These are phyloP conservation scores for Mastigias papua DNA, from an alignment of 30 jellyfish, hydroid and myxozoan species.

Conservation along the genomic window DNA sequence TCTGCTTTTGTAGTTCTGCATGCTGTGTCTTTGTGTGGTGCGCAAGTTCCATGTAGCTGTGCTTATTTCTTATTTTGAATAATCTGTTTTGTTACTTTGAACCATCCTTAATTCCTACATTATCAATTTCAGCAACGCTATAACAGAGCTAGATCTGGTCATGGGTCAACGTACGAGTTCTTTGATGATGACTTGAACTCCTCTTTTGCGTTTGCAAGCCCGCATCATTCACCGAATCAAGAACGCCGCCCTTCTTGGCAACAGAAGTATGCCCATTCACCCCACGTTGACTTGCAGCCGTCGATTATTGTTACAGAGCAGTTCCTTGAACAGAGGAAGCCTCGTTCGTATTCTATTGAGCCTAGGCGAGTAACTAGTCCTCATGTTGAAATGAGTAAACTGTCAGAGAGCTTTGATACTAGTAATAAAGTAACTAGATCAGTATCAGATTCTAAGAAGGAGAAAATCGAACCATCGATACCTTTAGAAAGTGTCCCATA, in stretches of 20 bases:
- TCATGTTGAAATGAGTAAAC: constrained; percentile 27
- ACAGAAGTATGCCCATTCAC: constrained; percentile 12
- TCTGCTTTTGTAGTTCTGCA: too few relatives aligned
- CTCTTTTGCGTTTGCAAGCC: constrained; percentile 44
- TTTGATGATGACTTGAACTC: constrained; percentile 80
- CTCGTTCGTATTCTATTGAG: constrained; percentile 70
- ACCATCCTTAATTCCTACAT: background rate
- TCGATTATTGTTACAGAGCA: constrained; percentile 62
- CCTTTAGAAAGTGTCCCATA: constrained; percentile 4
- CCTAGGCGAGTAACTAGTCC: constrained; percentile 78
- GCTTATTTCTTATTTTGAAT: background rate
- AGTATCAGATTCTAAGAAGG: constrained; percentile 69
- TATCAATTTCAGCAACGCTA: constrained; percentile 64
- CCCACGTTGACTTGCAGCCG: constrained; percentile 59
- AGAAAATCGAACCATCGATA: constrained; percentile 12
- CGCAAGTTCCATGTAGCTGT: too few relatives aligned
- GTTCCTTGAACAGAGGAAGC: constrained; percentile 37
- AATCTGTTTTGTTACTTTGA: background rate
- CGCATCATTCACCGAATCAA: constrained; percentile 77
- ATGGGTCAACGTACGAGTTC: constrained; percentile 94
- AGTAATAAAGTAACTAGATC: constrained; percentile 62
- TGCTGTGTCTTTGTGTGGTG: too few relatives aligned
- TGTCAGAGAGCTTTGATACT: constrained; percentile 69
- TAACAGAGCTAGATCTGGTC: constrained; percentile 84
- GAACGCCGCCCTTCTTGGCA: constrained; percentile 81